phyloP scores from a whole-genome alignment of 2,113 vertebrate genomes.

The Anoura caudifer region DNA sequence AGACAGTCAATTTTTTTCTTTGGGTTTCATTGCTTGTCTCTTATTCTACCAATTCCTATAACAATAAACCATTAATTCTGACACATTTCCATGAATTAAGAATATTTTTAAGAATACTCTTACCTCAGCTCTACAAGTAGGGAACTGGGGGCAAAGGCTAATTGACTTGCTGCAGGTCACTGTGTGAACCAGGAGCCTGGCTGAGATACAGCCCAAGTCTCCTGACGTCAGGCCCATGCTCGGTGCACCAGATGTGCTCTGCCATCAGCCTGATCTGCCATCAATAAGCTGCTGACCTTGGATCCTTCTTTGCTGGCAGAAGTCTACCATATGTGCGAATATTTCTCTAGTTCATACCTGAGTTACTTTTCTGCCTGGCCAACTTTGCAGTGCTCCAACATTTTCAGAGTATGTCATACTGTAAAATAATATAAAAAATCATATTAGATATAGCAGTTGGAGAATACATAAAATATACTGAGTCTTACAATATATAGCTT shows the following conservation, averaged over 20 bases:
- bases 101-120: constrained; percentile 31
- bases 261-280: neutral
- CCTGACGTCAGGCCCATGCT: neutral
- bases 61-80: neutral
- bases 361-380: constrained; percentile 28
- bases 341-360: constrained; percentile 7
- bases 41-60: neutral
- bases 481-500: neutral
- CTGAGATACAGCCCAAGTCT: neutral
- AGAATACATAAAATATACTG: constrained; percentile 26
- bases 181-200: neutral
- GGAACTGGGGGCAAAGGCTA: constrained; percentile 13
- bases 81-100: constrained; percentile 5
- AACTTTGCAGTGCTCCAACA: neutral
- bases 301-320: neutral
- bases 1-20: neutral
- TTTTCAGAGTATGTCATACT: constrained; percentile 14
- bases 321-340: neutral
- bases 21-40: neutral
- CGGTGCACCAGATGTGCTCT: neutral
- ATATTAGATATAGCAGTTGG: neutral
- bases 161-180: constrained; percentile 39
- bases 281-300: constrained; percentile 16
- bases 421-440: constrained; percentile 6
- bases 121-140: constrained; percentile 25